Evolutionary conservation across 2,888 invertebrate genomes (phyloP).

Genomic region (Cartodere bifasciata): DNA sequence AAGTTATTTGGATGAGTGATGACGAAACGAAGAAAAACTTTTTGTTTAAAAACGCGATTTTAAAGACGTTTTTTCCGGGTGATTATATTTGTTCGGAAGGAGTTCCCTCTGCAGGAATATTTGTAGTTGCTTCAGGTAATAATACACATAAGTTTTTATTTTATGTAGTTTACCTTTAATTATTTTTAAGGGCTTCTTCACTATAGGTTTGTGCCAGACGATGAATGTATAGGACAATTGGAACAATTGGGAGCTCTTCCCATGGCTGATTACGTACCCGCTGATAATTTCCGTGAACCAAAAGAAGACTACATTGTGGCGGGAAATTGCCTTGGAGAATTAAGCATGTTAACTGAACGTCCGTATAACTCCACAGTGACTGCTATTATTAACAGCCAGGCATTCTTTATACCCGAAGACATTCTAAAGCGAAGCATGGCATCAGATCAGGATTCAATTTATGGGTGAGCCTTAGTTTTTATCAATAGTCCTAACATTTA

Average conservation of each 20-base stretch:
- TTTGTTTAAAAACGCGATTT: slow-evolving; percentile 8
- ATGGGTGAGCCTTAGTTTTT: too few species aligned
- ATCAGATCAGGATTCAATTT: too few species aligned
- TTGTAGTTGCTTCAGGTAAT: slow-evolving; percentile 1
- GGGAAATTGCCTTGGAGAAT: slow-evolving; percentile 46
- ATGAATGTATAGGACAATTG: slow-evolving; percentile 37
- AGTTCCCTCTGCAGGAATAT: not conserved
- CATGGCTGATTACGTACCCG: slow-evolving; percentile 40
- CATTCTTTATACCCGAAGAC: slow-evolving; percentile 33
- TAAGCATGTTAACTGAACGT: slow-evolving; percentile 43
- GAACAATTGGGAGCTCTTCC: slow-evolving; percentile 39
- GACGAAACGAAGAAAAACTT: slow-evolving; percentile 11
- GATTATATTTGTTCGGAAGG: slow-evolving; percentile 1
- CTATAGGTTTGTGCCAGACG: slow-evolving; percentile 19
- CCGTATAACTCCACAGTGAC: slow-evolving; percentile 42
- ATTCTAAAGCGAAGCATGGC: too few species aligned
- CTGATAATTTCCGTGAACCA: slow-evolving; percentile 36
- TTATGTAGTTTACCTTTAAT: too few species aligned
- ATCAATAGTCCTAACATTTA: too few species aligned
- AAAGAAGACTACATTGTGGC: slow-evolving; percentile 44
- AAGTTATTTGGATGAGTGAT: slow-evolving; percentile 19
- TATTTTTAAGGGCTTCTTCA: slow-evolving; percentile 6
- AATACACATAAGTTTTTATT: too few species aligned
- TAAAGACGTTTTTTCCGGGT: too few species aligned
- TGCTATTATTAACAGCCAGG: slow-evolving; percentile 46